Percentiles rank a stretch among this genome's conserved stretches.
phyloP scores from a whole-genome alignment of 2,797 vertebrate species.

The Hylomyscus alleni region DNA sequence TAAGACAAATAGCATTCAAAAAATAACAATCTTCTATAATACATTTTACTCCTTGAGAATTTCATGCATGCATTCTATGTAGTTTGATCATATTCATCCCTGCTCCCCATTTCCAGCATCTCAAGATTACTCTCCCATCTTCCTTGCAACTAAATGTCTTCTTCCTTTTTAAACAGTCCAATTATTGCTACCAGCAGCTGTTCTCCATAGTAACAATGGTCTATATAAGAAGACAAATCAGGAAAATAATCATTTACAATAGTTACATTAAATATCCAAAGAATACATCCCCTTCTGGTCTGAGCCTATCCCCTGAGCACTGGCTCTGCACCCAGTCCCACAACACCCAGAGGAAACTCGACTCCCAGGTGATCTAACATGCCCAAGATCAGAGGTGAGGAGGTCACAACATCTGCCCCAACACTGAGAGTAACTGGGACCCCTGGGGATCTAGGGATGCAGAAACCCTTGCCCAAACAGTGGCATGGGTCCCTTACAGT shows the following conservation, averaged over 20 bases:
- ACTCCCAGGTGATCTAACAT: no score
- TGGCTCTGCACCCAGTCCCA: no score
- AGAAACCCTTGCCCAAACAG: no score
- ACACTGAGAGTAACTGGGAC: no score
- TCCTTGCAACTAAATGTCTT: neutral
- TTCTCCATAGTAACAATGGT: neutral
- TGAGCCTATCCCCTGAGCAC: no score
- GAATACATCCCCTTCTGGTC: neutral
- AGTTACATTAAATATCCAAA: neutral
- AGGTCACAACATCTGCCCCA: no score
- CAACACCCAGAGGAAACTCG: no score
- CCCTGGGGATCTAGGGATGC: no score
- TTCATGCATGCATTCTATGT: neutral
- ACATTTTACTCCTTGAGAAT: neutral
- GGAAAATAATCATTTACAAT: neutral
- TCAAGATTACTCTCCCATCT: neutral
- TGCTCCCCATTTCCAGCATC: neutral
- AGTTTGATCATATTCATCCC: neutral
- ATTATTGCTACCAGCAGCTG: neutral
- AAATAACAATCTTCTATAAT: neutral
- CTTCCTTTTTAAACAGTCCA: neutral
- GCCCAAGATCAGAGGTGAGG: no score
- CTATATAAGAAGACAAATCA: neutral
- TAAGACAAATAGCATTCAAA: neutral
- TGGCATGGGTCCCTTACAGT: no score